Percentiles rank a stretch among this genome's conserved stretches.
These are phyloP conservation scores for Hyles vespertilio DNA, from an alignment of 1,140 invertebrate species.

Conservation along the genomic window DNA sequence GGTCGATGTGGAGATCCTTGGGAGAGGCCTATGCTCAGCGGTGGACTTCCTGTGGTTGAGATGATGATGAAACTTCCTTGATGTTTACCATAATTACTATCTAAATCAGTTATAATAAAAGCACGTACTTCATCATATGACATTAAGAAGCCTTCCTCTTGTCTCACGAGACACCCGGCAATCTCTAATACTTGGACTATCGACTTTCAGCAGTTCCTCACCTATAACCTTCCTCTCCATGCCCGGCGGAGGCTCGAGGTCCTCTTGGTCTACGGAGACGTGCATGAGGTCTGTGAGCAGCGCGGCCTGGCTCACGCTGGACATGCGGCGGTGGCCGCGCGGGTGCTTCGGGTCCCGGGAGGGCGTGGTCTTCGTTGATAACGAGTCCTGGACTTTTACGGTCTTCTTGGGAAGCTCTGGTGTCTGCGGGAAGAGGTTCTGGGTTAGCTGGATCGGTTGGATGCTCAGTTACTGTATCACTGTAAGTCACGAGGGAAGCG, in stretches of 20 bases:
- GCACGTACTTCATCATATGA: no score
- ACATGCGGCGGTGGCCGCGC: conserved; percentile 54
- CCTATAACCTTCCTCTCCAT: conserved; percentile 56
- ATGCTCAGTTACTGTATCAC: no score
- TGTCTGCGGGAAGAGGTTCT: conserved; percentile 32
- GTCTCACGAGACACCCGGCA: no score
- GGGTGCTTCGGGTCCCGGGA: conserved; percentile 36
- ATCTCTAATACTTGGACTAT: not conserved
- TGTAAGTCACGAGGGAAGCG: no score
- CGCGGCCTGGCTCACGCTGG: conserved; percentile 53
- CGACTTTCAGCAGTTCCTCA: conserved; percentile 10
- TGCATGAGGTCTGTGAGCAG: conserved; percentile 53
- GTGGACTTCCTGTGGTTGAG: no score
- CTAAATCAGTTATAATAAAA: no score
- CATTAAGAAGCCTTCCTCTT: no score
- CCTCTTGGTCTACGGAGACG: conserved; percentile 42
- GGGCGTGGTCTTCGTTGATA: conserved; percentile 34
- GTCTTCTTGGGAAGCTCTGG: conserved; percentile 55
- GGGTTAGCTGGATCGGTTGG: not conserved
- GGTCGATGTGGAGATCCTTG: no score
- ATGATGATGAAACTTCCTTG: no score
- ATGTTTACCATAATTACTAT: no score
- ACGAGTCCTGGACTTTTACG: conserved; percentile 32
- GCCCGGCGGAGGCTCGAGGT: conserved; percentile 36
- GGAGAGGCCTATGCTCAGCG: no score